Evolutionary conservation across 2,797 vertebrate genomes (phyloP), one percentile per base, ranked within the genome.

Genomic region (Phrynocephalus guinanensis): DNA sequence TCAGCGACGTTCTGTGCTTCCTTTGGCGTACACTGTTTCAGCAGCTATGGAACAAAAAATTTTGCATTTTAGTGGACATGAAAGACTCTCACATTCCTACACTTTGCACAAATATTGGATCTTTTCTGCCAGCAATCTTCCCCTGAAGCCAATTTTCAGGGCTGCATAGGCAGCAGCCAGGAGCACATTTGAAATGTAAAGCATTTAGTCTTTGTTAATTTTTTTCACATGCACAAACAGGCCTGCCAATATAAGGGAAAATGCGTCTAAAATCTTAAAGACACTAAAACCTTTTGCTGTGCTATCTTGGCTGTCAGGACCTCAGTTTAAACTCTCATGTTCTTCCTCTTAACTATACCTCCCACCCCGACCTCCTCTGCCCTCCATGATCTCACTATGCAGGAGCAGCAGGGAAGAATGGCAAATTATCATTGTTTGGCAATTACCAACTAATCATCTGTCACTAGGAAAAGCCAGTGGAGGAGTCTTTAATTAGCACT

Each of bases 311-410:
- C 56, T 52, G 44, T 44, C 44, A 56, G 52, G 52, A 56, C n/a
- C 20, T 66, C 20, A 44, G 67, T 83, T 81, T 82, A 73, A 91
- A 89, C 88, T 72, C 73, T 15, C 48, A 56, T 48, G 33, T 86
- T 71, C 16, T 28, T 80, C 77, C 28, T 73, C 28, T 28, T 28
- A 30, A 18, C 38, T 52, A 24, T 11, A 80, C 83, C 70, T 66
- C 90, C 78, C 82, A 82, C 13, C 67, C 75, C 1, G 78, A 88
- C 72, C 90, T 82, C 85, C 89, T 84, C 87, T 87, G 67, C 20
- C 84, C 89, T 91, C 95, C 90, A 90, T 94, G 91, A 95, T 92
- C 91, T 95, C 92, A 91, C 88, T 88, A 72, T 87, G 88, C 91
- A 94, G 86, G 88, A 89, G 56, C 86, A 82, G 0, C 67, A 75